These are phyloP conservation scores for Oppia nitens DNA, from an alignment of 1,140 invertebrate species.

Conservation along the genomic window DNA sequence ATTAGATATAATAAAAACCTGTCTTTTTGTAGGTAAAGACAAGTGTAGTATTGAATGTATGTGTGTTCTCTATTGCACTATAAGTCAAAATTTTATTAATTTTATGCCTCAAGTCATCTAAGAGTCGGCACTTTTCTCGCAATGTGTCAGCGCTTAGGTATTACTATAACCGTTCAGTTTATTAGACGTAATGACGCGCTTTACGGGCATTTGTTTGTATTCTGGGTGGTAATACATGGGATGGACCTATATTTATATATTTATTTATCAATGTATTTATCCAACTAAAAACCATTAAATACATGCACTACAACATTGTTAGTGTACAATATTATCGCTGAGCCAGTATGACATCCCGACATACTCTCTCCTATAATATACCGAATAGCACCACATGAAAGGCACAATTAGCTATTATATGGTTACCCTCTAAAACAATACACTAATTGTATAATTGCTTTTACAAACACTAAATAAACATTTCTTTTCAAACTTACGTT, in stretches of 20 bases:
- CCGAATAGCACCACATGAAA: too few relatives aligned
- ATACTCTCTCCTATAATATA: too few relatives aligned
- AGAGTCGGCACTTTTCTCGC: neutral
- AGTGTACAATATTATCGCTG: too few relatives aligned
- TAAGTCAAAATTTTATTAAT: neutral
- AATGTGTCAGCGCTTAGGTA: neutral
- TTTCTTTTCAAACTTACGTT: too few relatives aligned
- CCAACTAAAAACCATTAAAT: neutral
- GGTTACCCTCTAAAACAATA: neutral
- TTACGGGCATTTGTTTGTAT: neutral
- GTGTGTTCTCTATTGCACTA: neutral
- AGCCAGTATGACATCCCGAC: too few relatives aligned
- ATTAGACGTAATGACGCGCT: neutral
- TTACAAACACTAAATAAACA: neutral
- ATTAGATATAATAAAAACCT: too few relatives aligned
- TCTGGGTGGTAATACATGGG: neutral
- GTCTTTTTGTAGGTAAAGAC: neutral
- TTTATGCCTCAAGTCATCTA: neutral
- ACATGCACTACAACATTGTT: too few relatives aligned
- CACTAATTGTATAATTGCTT: neutral
- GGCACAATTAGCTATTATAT: too few relatives aligned
- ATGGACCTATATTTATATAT: too few relatives aligned
- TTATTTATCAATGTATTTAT: too few relatives aligned
- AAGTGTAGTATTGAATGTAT: too few relatives aligned
- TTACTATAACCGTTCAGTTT: too few relatives aligned